A percentile compares a stretch with the other conserved stretches of the same genome.
Conservation (phyloP, 1,140 invertebrate genomes). For the Dinoponera quadriceps region DNA sequence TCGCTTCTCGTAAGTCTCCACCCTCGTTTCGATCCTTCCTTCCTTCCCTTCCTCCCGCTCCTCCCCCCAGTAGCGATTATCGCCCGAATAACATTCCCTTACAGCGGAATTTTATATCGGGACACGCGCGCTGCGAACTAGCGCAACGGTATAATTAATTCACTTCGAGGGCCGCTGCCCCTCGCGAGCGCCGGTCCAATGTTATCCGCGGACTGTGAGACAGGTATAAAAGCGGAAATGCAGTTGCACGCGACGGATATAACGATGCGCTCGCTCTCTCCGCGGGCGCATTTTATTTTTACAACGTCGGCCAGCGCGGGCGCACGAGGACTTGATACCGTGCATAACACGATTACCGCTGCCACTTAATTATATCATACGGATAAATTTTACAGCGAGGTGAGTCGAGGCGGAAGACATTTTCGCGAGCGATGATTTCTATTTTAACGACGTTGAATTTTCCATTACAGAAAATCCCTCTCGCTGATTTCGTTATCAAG, state of each 20-base stretch:
- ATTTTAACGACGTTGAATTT: constrained; percentile 59
- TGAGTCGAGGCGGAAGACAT: constrained; percentile 42
- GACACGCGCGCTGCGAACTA: neutral
- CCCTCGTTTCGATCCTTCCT: neutral
- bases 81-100: neutral
- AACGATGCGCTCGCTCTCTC: constrained; percentile 45
- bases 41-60: neutral
- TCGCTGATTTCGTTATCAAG: constrained; percentile 52
- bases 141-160: constrained; percentile 49
- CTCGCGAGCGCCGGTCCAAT: constrained; percentile 15
- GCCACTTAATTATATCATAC: constrained; percentile 60
- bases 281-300: constrained; percentile 53
- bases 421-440: constrained; percentile 59
- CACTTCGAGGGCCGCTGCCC: constrained; percentile 1
- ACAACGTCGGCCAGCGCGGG: constrained; percentile 22
- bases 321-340: constrained; percentile 43
- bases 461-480: constrained; percentile 61
- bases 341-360: constrained; percentile 53
- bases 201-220: constrained; percentile 43
- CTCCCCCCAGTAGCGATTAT: constrained; percentile 7
- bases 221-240: constrained; percentile 53
- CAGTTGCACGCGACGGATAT: constrained; percentile 56
- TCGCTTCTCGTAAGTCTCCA: no score
- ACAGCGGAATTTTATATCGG: constrained; percentile 22
- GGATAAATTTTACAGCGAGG: constrained; percentile 58